A percentile compares a stretch with the other conserved stretches of the same genome.
These are phyloP conservation scores for Rhagologus leucostigma DNA, from an alignment of 2,113 vertebrate species.

Conservation along the genomic window DNA sequence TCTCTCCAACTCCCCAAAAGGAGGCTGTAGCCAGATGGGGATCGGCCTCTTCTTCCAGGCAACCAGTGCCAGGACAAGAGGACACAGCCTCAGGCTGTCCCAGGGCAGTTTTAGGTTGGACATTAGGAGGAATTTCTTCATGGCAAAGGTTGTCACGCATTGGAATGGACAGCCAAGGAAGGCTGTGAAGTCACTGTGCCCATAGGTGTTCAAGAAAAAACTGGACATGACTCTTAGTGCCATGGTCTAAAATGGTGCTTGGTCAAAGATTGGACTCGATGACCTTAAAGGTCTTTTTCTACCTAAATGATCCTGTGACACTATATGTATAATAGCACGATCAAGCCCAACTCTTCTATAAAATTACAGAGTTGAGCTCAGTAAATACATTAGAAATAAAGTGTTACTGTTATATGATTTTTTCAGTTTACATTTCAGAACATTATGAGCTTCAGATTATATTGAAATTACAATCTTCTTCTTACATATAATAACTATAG, in stretches of 20 bases:
- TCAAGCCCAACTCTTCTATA: not conserved
- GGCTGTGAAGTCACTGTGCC: not conserved
- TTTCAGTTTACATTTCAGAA: not conserved
- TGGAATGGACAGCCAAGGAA: not conserved
- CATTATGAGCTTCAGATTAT: not conserved
- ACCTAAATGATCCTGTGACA: not conserved
- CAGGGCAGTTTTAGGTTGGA: not conserved
- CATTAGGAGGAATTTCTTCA: not conserved
- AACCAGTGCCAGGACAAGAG: not conserved
- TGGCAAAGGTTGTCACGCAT: not conserved
- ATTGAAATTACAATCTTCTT: not conserved
- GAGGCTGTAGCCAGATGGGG: not conserved
- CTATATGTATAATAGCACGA: not conserved
- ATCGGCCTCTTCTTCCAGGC: accelerated
- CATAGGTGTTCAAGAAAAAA: not conserved
- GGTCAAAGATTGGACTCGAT: not conserved
- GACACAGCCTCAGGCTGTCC: not conserved
- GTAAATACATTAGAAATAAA: not conserved
- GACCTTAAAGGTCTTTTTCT: not conserved
- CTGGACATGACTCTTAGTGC: not conserved
- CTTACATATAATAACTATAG: not conserved
- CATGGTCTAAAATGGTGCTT: not conserved
- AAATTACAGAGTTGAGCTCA: not conserved
- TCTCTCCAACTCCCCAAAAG: not conserved
- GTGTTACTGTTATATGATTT: not conserved